Base-by-base conservation (phyloP, 1,140 invertebrate species). In the Trissolcus basalis region DNA sequence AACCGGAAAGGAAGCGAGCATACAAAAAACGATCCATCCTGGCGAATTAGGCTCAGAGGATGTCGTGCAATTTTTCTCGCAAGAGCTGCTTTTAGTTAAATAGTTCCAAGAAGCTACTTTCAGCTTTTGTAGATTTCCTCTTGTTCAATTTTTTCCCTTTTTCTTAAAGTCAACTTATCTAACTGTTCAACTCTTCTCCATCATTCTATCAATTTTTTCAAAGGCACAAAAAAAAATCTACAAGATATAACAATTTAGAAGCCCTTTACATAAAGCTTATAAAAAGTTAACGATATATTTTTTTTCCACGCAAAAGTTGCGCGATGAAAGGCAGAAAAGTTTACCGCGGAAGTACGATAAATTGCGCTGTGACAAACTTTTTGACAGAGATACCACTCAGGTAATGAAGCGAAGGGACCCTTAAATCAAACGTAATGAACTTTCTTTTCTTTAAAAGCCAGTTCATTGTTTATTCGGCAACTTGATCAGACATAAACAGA, bases 381-480 rank as follows among this genome's bases (percentile, higher is more conserved):
- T 33, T 50, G 8, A 33, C n/a, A n/a, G 11, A 33, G 48, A 32
- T 50, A 33, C 27, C 48, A 33, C 48, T 39, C n/a, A 13, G 48
- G 8, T 33, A 33, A 50, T 33, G 19, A 50, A 33, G 48, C 27
- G n/a, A 32, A 19, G 11, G 12, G n/a, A 33, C 32, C 48, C 32
- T 12, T 27, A 27, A 48, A 48, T 48, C 45, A 19, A 12, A 33
- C 14, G 19, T 32, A 50, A 50, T 33, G 48, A 50, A 50, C 48
- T 50, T 50, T 32, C n/a, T 50, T 27, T 33, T 16, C 14, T 9
- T 12, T 10, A 1, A 33, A 33, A 48, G 45, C 19, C 9, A 11
- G 2, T 39, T 19, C 7, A 48, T 50, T 50, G 48, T 50, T 50
- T 7, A 33, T 11, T 1, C n/a, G n/a, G 36, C 19, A 27, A 27